Evolutionary conservation across 2,888 invertebrate genomes (phyloP), one percentile per base, ranked within the genome.

Genomic region (Megamerina dolium): DNA sequence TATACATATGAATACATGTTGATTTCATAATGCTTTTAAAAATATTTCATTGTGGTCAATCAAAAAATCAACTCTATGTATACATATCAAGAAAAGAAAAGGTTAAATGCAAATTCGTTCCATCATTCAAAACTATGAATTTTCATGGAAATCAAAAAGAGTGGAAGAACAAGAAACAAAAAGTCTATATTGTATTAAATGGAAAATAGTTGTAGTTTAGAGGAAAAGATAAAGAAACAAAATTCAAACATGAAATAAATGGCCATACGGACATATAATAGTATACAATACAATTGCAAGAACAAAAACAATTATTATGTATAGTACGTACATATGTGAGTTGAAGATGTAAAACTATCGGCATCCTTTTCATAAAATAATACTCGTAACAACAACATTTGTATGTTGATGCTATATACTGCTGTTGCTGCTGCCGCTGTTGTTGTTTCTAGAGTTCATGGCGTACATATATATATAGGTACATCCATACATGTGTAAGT

Each of bases 121-220:
- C 63, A 61, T 61, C 63, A 58, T 48, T 60, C 63, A 58, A 43
- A 46, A n/a, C 27, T n/a, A n/a, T n/a, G n/a, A n/a, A n/a, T n/a
- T n/a, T n/a, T n/a, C n/a, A n/a, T n/a, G n/a, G n/a, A n/a, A n/a
- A n/a, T n/a, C n/a, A n/a, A n/a, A n/a, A n/a, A n/a, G 29, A 41
- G 41, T 16, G 14, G 33, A 32, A 17, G 23, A n/a, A 10, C 18
- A 32, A 32, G 18, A 31, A 39, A n/a, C 21, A 13, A 12, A 40
- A 32, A 21, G 13, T 39, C 17, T 3, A 6, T 13, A 35, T 20
- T 35, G 27, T 16, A 31, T 5, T 31, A 10, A 16, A 16, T 13
- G 23, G 14, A 37, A 37, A 37, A 26, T 37, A 37, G 37, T 37
- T 37, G 37, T 27, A 27, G 26, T 37, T 37, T 27, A 43, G 45